Evolutionary conservation across 2,797 vertebrate genomes (phyloP), one percentile per base, ranked within the genome.

Genomic region (Chaenodraco wilsoni): DNA sequence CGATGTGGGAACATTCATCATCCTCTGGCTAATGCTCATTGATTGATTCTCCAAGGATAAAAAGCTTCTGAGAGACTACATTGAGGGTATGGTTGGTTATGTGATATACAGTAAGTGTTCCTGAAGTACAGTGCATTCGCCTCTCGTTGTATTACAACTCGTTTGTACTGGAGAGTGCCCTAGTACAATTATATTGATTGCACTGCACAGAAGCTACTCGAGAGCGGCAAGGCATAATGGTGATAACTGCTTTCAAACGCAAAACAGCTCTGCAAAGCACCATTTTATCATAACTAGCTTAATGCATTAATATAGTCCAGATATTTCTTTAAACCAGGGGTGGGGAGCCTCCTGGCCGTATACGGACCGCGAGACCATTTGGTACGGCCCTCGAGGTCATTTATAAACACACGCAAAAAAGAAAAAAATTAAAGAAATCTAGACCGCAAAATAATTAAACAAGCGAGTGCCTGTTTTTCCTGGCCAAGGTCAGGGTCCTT

Each of bases 1-100:
- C 59, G 40, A 81, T 72, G 73, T 60, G 65, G 60, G 33, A 79
- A 73, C 84, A 91, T 93, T 90, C 81, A 89, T 94, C 92, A 93
- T 84, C 63, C 66, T 69, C 82, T 71, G 48, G 37, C 81, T 88
- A 90, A 89, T 74, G 86, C 51, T 76, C 63, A 49, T 68, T 83
- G 89, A 94, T 91, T 88, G 87, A 92, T 89, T 84, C 82, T 88
- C 84, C 49, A 66, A 82, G 82, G 84, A 85, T 85, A 84, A 84
- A 88, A 88, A 69, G 74, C 72, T 76, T 71, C 74, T 40, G 67
- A 78, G 86, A 84, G 74, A 74, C 76, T 68, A 33, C 59, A 19
- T 15, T 75, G 82, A 87, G 74, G 72, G 86, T 65, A 65, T 33
- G 5, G 59, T 63, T 69, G 56, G 52, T 48, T 40, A 55, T 52